Base-by-base conservation (phyloP, 2,113 vertebrate genomes). In the Ovibos moschatus region DNA sequence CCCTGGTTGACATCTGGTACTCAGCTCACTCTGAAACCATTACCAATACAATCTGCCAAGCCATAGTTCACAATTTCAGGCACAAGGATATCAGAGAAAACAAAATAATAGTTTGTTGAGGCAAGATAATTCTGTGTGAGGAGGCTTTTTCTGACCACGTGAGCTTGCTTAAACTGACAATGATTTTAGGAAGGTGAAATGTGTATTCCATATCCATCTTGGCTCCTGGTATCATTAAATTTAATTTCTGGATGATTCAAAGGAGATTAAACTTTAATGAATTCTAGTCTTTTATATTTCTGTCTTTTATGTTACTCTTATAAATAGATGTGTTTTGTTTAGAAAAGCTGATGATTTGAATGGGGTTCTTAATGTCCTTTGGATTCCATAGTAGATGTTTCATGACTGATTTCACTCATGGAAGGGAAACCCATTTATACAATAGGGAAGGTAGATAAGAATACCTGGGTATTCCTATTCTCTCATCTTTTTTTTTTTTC, bases 181-280 rank as follows among this genome's bases (percentile, higher is more conserved):
- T 62, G 19, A 89, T 87, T 93, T 96, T 89, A 92, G 64, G 76
- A 93, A 87, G 55, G 78, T 96, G 55, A 89, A 90, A 43, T 79
- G 7, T 51, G 27, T 74, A 78, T 74, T 74, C 36, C 45, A 1
- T 36, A 55, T 89, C 51, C 47, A 33, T 36, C 33, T 47, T 58
- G n/a, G 30, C 8, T 87, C 36, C 64, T 40, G 50, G 84, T 36
- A 79, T 89, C 58, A 71, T 60, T 94, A 90, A 84, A 90, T 94
- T 92, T 90, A 94, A 95, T 84, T 96, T 96, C 91, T 40, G 82
- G 92, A 58, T 84, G 81, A 95, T 78, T 83, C 36, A 74, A 95
- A 97, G 83, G 67, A 85, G 13, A 83, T 84, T 94, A 86, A 67
- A 58, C 17, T 94, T 81, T 88, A 87, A 92, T 76, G 30, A 92